phyloP scores from a whole-genome alignment of 2,797 vertebrate genomes.

The Halcyon badia region DNA sequence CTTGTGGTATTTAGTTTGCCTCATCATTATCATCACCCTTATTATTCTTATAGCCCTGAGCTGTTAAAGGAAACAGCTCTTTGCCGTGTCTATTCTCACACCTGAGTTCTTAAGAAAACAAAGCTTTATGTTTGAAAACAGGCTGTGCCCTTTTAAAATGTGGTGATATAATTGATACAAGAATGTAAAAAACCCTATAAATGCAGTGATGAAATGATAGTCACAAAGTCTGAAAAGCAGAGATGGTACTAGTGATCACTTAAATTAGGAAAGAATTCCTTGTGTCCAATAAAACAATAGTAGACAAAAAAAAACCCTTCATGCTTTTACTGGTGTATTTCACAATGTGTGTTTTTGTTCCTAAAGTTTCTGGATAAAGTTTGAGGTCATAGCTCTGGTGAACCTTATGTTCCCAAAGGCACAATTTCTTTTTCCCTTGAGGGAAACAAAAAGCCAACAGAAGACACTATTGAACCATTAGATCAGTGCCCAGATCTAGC shows the following conservation, averaged over 20 bases:
- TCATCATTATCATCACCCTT: neutral
- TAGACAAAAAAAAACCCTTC: neutral
- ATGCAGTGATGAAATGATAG: constrained; percentile 37
- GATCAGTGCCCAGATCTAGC: neutral
- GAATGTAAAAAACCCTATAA: neutral
- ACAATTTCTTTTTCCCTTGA: constrained; percentile 4
- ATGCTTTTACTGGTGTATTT: neutral
- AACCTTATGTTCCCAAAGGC: constrained; percentile 13
- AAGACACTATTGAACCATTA: neutral
- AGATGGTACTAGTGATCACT: constrained; percentile 34
- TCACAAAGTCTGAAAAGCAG: constrained; percentile 33
- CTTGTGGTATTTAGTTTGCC: neutral
- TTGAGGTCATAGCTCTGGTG: constrained; percentile 25
- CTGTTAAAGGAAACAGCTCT: neutral
- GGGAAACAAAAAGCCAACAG: neutral
- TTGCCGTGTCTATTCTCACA: neutral
- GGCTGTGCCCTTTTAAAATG: neutral
- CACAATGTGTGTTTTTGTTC: constrained; percentile 12
- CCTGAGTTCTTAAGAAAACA: neutral
- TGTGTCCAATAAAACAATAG: neutral
- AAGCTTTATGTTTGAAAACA: neutral
- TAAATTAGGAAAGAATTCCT: constrained; percentile 55
- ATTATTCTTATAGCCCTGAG: neutral
- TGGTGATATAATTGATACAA: neutral
- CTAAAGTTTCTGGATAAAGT: constrained; percentile 25